Evolutionary conservation across 2,888 invertebrate species (phyloP), one percentile per base, ranked within the genome.

Genomic region (Chymomyza procnemis): DNA sequence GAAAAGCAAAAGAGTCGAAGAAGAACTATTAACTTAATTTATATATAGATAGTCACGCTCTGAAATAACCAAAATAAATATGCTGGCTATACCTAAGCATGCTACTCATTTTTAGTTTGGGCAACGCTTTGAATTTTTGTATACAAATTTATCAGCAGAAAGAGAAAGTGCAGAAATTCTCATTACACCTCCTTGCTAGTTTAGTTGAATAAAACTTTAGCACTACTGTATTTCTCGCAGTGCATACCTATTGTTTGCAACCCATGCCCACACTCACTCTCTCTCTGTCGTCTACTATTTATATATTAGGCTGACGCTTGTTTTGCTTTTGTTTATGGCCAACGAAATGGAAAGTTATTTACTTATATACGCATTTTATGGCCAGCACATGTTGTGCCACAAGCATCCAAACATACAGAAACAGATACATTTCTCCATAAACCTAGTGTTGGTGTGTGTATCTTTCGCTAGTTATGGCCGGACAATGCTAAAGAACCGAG

Each of bases 311-410:
- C 34, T 41, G 34, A 41, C 34, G 34, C 34, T 41, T 41, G 34
- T 41, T 12, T 54, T 73, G 70, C 71, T 82, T 85, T 79, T 73
- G 77, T 82, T 84, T 87, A 84, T 80, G 85, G 71, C 78, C 73
- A 79, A 74, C 82, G 72, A 85, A 84, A 84, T 85, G 85, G 87
- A 84, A 84, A 84, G 85, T 87, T 84, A 85, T 87, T 82, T 82
- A 82, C 85, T 87, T 72, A 78, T 71, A 73, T 66, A 73, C 65
- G 63, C 71, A 75, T 82, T 83, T 84, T 87, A 84, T 84, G 85
- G 67, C 85, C 75, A 68, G 74, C 78, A 82, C 83, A 87, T 83
- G 83, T 30, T 82, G n/a, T n/a, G 76, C 46, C 19, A 4, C 21
- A 12, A 26, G 26, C 54, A 74, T 59, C 65, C 56, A 58, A 66